A percentile compares a stretch with the other conserved stretches of the same genome.
Evolutionary conservation across 2,888 invertebrate genomes (phyloP).

Genomic region (Synanthedon myopaeformis): DNA sequence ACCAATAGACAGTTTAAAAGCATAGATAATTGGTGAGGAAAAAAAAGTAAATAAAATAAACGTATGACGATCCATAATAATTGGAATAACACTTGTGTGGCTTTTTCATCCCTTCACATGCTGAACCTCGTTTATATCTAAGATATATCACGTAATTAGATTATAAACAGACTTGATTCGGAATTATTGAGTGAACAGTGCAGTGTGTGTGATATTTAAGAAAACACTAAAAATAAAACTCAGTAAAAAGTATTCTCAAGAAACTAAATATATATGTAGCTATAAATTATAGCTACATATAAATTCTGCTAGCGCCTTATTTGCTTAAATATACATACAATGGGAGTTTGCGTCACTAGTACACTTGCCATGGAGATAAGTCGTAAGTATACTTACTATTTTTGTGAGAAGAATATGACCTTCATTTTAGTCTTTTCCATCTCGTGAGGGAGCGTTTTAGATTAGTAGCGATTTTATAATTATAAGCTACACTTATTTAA

Average conservation of each 20-base stretch:
- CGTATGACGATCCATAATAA: background rate
- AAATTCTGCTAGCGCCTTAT: too few relatives aligned
- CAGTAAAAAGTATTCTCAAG: background rate
- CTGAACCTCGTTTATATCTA: background rate
- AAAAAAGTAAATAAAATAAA: background rate
- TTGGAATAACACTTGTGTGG: constrained; percentile 1
- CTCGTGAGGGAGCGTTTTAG: too few relatives aligned
- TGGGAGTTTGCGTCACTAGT: constrained; percentile 53
- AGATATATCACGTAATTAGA: background rate
- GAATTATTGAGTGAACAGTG: background rate
- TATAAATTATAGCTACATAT: too few relatives aligned
- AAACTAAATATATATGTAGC: constrained; percentile 7
- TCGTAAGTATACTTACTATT: constrained; percentile 35
- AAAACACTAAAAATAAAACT: constrained; percentile 1
- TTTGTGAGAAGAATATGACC: too few relatives aligned
- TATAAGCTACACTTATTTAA: too few relatives aligned
- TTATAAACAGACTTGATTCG: background rate
- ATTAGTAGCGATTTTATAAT: too few relatives aligned
- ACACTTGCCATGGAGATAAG: constrained; percentile 60
- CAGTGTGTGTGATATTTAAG: background rate
- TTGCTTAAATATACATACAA: constrained; percentile 15
- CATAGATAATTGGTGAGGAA: background rate
- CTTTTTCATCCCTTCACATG: constrained; percentile 5
- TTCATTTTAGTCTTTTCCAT: background rate
- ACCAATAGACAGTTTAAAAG: too few relatives aligned